These are phyloP conservation scores for Anabacerthia variegaticeps DNA, from an alignment of 2,797 vertebrate genomes.

Conservation along the genomic window DNA sequence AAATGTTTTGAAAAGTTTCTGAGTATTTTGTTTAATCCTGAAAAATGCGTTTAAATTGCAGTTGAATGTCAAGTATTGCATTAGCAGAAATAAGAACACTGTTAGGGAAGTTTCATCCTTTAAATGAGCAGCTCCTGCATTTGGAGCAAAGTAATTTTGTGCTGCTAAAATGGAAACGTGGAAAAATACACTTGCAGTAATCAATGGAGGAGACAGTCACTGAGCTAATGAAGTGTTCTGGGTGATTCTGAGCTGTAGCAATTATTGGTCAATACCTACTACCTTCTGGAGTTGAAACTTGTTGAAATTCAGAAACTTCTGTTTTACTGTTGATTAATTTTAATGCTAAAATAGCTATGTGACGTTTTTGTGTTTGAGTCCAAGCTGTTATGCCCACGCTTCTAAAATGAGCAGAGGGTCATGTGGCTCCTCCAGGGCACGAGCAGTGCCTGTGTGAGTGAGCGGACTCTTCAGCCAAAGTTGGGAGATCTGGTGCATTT, in stretches of 20 bases:
- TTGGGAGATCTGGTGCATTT: background rate
- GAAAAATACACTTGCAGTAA: background rate
- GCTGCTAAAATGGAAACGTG: background rate
- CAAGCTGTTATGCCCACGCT: rapidly evolving
- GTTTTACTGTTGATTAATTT: background rate
- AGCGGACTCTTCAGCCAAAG: background rate
- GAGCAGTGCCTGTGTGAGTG: background rate
- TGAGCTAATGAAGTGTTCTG: background rate
- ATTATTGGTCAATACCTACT: background rate
- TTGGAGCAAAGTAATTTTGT: background rate
- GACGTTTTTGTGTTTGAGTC: rapidly evolving
- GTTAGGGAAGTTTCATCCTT: background rate
- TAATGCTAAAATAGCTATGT: background rate
- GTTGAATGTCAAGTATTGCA: background rate
- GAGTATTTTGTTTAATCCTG: background rate
- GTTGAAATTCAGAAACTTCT: background rate
- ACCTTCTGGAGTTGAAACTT: background rate
- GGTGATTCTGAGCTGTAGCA: background rate
- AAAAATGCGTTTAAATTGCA: background rate
- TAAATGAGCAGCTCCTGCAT: background rate
- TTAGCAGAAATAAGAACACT: background rate
- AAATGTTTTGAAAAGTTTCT: background rate
- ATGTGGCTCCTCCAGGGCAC: background rate
- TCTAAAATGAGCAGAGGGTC: background rate
- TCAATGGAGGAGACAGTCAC: background rate